Percentiles rank a stretch among this genome's conserved stretches.
Evolutionary conservation across 2,113 vertebrate species (phyloP).

Genomic region (Egretta garzetta): DNA sequence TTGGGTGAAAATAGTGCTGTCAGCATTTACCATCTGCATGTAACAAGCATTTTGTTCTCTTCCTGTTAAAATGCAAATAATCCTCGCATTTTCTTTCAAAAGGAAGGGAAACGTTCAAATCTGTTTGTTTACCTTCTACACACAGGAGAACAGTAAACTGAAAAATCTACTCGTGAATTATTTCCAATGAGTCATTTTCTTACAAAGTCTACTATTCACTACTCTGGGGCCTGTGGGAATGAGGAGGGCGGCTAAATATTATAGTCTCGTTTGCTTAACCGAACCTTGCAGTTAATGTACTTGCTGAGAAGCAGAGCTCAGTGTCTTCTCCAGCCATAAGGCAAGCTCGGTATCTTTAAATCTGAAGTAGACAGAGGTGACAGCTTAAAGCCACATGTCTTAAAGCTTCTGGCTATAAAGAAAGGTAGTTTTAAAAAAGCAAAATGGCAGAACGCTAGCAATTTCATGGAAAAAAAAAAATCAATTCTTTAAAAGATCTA

Average conservation of each 20-base stretch:
- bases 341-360: neutral
- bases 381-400: neutral
- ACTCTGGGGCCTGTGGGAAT: neutral
- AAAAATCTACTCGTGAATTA: conserved; percentile 29
- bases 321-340: neutral
- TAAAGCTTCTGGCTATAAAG: neutral
- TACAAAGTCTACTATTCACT: conserved; percentile 23
- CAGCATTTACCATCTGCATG: neutral
- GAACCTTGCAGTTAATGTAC: neutral
- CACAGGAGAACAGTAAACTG: conserved; percentile 18
- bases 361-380: neutral
- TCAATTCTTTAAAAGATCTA: neutral
- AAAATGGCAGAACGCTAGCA: neutral
- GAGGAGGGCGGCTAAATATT: neutral
- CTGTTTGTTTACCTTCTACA: conserved; percentile 49
- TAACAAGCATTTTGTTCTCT: conserved; percentile 41
- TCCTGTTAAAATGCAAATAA: conserved; percentile 24
- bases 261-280: neutral
- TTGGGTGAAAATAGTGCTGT: neutral
- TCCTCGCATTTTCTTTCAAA: conserved; percentile 1
- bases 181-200: conserved; percentile 62
- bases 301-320: neutral
- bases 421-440: neutral
- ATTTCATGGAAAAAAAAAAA: neutral
- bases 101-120: conserved; percentile 6